Evolutionary conservation across 2,797 vertebrate genomes (phyloP).

Genomic region (Chlorospingus semifuscus): DNA sequence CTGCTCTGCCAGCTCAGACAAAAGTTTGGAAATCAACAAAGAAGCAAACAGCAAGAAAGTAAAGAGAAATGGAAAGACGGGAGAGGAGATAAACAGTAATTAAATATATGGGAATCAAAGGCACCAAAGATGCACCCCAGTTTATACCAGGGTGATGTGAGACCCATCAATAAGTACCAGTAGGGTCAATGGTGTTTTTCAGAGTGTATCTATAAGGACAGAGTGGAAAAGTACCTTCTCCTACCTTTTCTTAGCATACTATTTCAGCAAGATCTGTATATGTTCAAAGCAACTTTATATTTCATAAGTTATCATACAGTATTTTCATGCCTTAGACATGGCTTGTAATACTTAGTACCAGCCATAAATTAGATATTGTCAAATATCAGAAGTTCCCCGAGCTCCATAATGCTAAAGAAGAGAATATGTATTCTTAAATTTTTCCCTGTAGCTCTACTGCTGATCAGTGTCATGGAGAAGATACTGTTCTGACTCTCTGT

Average conservation of each 20-base stretch:
- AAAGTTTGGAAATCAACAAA: slow-evolving; percentile 7
- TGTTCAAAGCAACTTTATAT: neutral
- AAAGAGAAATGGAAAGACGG: neutral
- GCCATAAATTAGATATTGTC: neutral
- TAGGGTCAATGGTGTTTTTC: neutral
- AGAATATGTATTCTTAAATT: neutral
- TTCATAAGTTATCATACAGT: neutral
- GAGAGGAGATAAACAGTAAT: neutral
- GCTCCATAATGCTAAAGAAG: neutral
- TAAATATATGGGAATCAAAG: neutral
- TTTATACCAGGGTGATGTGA: neutral
- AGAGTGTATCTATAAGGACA: neutral
- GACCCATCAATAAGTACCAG: neutral
- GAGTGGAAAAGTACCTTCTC: neutral
- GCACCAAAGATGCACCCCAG: neutral
- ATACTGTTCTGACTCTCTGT: neutral
- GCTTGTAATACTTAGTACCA: neutral
- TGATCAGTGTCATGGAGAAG: neutral
- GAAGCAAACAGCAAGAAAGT: neutral
- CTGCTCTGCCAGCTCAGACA: slow-evolving; percentile 11
- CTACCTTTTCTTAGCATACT: neutral
- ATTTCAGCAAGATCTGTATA: neutral
- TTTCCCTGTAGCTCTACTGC: neutral
- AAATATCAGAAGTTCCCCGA: neutral
- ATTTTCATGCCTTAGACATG: neutral